A percentile compares a stretch with the other conserved stretches of the same genome.
phyloP scores from a whole-genome alignment of 2,888 invertebrate genomes.

The Campoletis raptor region DNA sequence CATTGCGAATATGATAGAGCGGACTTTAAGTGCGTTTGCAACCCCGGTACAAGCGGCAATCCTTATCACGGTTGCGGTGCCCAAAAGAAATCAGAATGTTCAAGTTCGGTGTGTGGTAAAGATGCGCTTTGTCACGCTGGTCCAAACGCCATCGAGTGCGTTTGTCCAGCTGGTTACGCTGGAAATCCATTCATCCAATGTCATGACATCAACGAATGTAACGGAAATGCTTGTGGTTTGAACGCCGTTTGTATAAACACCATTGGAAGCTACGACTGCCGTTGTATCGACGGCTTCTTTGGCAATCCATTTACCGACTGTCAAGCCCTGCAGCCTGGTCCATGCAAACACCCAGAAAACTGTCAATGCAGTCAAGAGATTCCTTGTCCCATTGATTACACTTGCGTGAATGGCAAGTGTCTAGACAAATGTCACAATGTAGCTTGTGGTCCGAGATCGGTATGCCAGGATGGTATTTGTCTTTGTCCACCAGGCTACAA shows the following conservation, averaged over 20 bases:
- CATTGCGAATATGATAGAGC: conserved; percentile 93
- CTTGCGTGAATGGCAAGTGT: conserved; percentile 91
- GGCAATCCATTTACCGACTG: conserved; percentile 96
- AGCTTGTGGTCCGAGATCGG: conserved; percentile 92
- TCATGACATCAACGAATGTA: conserved; percentile 94
- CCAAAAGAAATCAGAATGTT: conserved; percentile 90
- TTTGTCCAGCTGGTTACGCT: conserved; percentile 92
- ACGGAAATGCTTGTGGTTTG: conserved; percentile 91
- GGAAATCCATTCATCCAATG: conserved; percentile 96
- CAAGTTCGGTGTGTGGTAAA: conserved; percentile 90
- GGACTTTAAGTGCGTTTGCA: conserved; percentile 92
- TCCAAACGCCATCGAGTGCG: conserved; percentile 91
- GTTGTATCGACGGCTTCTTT: conserved; percentile 93
- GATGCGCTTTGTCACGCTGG: conserved; percentile 93
- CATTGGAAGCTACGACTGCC: conserved; percentile 95
- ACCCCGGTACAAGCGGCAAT: conserved; percentile 94
- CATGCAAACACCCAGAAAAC: conserved; percentile 89
- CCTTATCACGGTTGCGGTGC: conserved; percentile 93
- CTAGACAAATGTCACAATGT: conserved; percentile 91
- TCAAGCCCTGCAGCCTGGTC: conserved; percentile 89
- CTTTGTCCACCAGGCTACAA: conserved; percentile 91
- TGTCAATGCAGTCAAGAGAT: conserved; percentile 90
- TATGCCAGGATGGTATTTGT: conserved; percentile 93
- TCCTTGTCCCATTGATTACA: conserved; percentile 91
- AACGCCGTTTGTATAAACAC: conserved; percentile 96